Conservation (phyloP, 2,113 vertebrate genomes). For the Rhegmatorhina hoffmannsi region DNA sequence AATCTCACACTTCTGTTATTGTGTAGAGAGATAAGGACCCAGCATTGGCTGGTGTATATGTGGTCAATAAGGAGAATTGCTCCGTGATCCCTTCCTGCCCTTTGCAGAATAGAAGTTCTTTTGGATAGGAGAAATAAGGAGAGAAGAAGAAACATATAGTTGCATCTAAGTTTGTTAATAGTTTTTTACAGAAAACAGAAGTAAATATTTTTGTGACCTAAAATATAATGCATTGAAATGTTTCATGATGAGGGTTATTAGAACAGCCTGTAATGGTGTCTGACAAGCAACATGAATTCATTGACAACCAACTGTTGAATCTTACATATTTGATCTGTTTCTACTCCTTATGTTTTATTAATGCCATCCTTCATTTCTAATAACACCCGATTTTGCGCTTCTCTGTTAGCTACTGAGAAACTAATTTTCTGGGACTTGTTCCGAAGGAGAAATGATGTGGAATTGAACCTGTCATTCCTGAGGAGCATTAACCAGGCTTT, state of each 20-base stretch:
- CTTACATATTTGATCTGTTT: conserved; percentile 38
- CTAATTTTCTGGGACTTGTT: background rate
- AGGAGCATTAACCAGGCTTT: background rate
- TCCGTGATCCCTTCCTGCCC: background rate
- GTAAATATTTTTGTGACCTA: conserved; percentile 35
- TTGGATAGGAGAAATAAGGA: background rate
- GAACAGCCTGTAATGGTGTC: background rate
- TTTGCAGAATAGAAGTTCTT: conserved; percentile 5
- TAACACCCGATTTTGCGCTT: background rate
- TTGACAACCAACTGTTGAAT: conserved; percentile 39
- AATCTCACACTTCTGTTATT: conserved; percentile 3
- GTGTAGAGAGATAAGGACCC: background rate
- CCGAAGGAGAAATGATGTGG: background rate
- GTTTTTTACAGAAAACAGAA: conserved; percentile 35
- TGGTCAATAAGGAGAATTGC: background rate
- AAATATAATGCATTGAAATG: background rate
- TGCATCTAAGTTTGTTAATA: background rate
- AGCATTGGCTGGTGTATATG: background rate
- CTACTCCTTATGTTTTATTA: conserved; percentile 29
- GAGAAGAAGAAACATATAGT: background rate
- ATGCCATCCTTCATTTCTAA: background rate
- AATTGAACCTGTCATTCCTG: background rate
- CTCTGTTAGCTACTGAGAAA: conserved; percentile 11
- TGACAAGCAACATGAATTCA: conserved; percentile 10
- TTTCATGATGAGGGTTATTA: background rate